These are phyloP conservation scores for Misgurnus anguillicaudatus DNA, from an alignment of 2,113 vertebrate genomes.

Conservation along the genomic window DNA sequence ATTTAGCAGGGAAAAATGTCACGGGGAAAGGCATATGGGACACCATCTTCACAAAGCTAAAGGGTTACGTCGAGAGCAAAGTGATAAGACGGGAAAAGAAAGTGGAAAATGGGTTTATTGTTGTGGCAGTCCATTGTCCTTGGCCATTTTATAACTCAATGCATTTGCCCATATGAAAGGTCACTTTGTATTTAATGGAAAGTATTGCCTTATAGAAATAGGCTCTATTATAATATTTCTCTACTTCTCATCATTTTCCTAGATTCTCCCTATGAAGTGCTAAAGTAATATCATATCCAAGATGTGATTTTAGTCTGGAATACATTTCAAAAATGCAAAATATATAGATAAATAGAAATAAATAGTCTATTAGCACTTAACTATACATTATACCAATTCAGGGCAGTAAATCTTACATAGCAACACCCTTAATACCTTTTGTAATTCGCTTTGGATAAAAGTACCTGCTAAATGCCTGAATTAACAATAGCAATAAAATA, in stretches of 20 bases:
- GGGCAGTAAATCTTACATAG: slow-evolving; percentile 1
- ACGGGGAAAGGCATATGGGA: slow-evolving; percentile 15
- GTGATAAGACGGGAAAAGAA: slow-evolving; percentile 43
- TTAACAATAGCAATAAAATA: not conserved
- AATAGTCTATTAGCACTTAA: not conserved
- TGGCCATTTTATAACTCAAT: slow-evolving; percentile 3
- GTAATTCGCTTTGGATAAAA: no score
- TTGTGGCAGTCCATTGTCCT: slow-evolving; percentile 6
- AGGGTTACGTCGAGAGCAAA: slow-evolving; percentile 14
- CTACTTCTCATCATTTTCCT: not conserved
- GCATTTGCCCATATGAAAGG: not conserved
- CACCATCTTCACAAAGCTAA: slow-evolving; percentile 14
- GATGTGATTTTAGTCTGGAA: no score
- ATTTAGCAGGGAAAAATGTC: slow-evolving; percentile 56
- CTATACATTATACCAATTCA: not conserved
- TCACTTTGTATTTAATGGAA: not conserved
- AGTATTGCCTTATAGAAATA: not conserved
- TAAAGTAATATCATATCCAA: not conserved
- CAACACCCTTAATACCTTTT: slow-evolving; percentile 1
- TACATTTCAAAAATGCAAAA: no score
- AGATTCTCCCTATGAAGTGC: not conserved
- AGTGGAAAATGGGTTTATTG: not conserved
- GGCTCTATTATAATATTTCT: not conserved
- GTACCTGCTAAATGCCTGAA: no score
- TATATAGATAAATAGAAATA: not conserved